phyloP scores from a whole-genome alignment of 2,888 invertebrate species.

The Bombylius major region DNA sequence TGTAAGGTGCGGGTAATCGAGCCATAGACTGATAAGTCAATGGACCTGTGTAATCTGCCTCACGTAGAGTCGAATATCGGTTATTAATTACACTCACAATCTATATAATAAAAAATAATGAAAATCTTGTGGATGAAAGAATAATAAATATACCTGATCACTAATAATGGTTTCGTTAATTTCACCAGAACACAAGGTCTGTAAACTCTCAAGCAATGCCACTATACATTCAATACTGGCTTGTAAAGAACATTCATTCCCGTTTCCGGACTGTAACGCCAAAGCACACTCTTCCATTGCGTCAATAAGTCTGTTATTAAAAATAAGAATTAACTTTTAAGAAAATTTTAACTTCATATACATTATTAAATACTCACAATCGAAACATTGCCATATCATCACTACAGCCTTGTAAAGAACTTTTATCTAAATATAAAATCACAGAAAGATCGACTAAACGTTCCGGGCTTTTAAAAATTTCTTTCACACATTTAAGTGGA shows the following conservation, averaged over 20 bases:
- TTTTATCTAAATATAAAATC: constrained; percentile 52
- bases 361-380: constrained; percentile 44
- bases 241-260: constrained; percentile 60
- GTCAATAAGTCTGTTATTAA: constrained; percentile 62
- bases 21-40: constrained; percentile 76
- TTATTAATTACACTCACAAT: constrained; percentile 48
- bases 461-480: constrained; percentile 57
- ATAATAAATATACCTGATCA: constrained; percentile 25
- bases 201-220: constrained; percentile 68
- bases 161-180: constrained; percentile 45
- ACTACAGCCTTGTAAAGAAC: constrained; percentile 48
- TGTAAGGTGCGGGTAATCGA: constrained; percentile 67
- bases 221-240: constrained; percentile 75
- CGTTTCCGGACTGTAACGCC: constrained; percentile 47
- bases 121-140: constrained; percentile 1
- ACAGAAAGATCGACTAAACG: constrained; percentile 56
- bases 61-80: constrained; percentile 53
- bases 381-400: constrained; percentile 74
- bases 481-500: constrained; percentile 68
- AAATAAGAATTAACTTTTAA: neutral
- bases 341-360: neutral
- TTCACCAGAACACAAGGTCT: constrained; percentile 68
- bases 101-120: constrained; percentile 13
- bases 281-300: constrained; percentile 87
- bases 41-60: constrained; percentile 72